Percentiles rank a stretch among this genome's conserved stretches.
Evolutionary conservation across 2,113 vertebrate species (phyloP).

Genomic region (Scomber colias): DNA sequence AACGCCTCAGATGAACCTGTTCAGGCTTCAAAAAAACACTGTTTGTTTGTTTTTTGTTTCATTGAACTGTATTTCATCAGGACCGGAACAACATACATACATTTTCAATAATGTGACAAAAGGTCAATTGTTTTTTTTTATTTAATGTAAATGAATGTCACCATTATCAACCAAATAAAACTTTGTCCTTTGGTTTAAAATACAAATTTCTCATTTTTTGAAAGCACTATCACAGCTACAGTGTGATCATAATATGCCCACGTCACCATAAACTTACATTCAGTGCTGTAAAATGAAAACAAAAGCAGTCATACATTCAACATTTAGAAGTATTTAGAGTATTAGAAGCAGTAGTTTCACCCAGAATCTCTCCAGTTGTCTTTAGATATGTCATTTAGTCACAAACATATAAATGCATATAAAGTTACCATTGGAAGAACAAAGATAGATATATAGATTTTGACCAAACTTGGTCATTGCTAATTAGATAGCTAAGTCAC

Average conservation of each 20-base stretch:
- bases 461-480: too few species aligned
- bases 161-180: slow-evolving; percentile 65
- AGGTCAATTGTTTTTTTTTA: slow-evolving; percentile 12
- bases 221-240: background rate
- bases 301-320: background rate
- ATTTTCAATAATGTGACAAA: slow-evolving; percentile 40
- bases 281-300: background rate
- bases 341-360: background rate
- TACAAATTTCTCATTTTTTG: background rate
- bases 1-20: slow-evolving; percentile 42
- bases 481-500: too few species aligned
- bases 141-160: slow-evolving; percentile 69
- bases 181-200: slow-evolving; percentile 61
- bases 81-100: slow-evolving; percentile 28
- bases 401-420: background rate
- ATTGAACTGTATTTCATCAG: slow-evolving; percentile 20
- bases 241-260: background rate
- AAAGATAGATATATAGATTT: background rate
- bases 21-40: slow-evolving; percentile 15
- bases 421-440: background rate
- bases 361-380: background rate
- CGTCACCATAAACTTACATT: background rate
- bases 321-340: too few species aligned
- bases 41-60: slow-evolving; percentile 7
- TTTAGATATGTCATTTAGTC: background rate